A percentile compares a stretch with the other conserved stretches of the same genome.
Evolutionary conservation across 2,113 vertebrate genomes (phyloP).

Genomic region (Tragelaphus scriptus): DNA sequence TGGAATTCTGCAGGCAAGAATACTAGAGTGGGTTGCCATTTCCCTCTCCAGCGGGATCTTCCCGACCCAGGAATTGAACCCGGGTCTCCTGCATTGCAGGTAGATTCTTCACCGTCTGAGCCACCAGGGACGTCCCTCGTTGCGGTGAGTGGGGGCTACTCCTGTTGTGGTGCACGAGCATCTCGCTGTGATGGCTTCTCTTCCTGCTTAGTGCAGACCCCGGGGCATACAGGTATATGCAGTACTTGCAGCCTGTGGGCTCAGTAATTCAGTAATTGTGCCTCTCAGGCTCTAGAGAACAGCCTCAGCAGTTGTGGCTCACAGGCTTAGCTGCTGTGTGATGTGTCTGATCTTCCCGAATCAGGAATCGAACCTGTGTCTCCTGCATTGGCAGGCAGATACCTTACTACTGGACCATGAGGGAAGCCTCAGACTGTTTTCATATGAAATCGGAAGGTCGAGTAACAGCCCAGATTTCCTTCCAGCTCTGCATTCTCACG

Average conservation of each 20-base stretch:
- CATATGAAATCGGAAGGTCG: not conserved
- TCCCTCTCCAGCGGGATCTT: not conserved
- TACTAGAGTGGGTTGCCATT: not conserved
- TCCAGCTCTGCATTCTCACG: not conserved
- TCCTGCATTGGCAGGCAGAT: not conserved
- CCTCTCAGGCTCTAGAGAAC: not conserved
- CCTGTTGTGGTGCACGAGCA: accelerated
- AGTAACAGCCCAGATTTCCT: not conserved
- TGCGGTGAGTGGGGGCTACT: not conserved
- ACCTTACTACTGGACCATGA: not conserved
- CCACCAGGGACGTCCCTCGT: not conserved
- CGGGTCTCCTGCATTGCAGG: not conserved
- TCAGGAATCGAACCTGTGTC: not conserved
- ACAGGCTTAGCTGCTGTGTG: not conserved
- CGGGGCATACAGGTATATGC: not conserved
- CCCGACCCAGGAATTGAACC: not conserved
- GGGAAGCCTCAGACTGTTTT: not conserved
- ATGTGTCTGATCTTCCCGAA: not conserved
- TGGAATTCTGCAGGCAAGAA: not conserved
- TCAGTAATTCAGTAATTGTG: not conserved
- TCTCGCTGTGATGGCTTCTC: accelerated
- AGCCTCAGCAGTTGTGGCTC: not conserved
- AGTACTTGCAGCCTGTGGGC: not conserved
- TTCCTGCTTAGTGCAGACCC: not conserved
- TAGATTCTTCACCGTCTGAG: not conserved